phyloP scores from a whole-genome alignment of 2,113 vertebrate genomes.

The Indicator indicator region DNA sequence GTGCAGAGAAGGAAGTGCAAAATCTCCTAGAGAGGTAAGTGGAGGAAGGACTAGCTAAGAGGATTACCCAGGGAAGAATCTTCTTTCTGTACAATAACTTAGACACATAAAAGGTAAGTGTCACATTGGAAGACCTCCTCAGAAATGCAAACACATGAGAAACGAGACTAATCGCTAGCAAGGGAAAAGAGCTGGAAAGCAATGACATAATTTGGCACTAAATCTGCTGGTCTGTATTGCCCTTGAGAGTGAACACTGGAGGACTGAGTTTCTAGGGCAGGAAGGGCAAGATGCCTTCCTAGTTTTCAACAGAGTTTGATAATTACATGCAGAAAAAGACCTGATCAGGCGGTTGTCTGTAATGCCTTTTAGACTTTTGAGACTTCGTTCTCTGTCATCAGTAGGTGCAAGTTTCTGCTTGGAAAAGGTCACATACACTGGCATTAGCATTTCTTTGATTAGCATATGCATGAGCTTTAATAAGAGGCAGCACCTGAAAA shows the following conservation, averaged over 20 bases:
- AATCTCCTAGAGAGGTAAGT: neutral
- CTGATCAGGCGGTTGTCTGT: neutral
- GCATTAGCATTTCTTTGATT: conserved; percentile 10
- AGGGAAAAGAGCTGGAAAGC: neutral
- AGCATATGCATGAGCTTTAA: neutral
- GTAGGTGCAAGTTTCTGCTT: neutral
- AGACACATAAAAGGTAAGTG: neutral
- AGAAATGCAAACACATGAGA: conserved; percentile 6
- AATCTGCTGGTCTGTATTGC: neutral
- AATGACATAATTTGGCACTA: neutral
- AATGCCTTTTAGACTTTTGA: neutral
- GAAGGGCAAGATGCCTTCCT: neutral
- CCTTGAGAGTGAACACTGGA: neutral
- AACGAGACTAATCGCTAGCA: neutral
- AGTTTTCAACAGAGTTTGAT: neutral
- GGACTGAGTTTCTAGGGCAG: neutral
- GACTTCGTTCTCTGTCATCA: neutral
- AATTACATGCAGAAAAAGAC: neutral
- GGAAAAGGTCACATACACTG: neutral
- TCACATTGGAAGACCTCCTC: neutral
- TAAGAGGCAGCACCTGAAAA: conserved; percentile 4
- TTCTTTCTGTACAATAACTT: neutral
- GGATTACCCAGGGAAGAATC: neutral
- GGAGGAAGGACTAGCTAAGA: neutral
- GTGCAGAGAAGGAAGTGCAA: neutral